Evolutionary conservation across 2,888 invertebrate genomes (phyloP).

Genomic region (Andrena haemorrhoa): DNA sequence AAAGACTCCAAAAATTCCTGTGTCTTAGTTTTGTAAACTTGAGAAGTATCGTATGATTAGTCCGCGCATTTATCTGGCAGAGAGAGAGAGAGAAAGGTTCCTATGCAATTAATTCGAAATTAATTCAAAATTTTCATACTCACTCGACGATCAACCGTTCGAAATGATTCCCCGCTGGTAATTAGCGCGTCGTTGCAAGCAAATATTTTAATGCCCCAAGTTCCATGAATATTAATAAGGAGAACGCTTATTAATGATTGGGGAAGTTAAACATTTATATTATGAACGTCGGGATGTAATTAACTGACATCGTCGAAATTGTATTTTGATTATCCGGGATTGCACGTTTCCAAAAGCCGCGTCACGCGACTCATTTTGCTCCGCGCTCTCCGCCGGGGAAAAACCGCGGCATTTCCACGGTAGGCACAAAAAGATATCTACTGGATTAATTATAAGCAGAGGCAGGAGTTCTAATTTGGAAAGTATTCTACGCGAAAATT

Average conservation of each 20-base stretch:
- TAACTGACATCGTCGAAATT: slow-evolving; percentile 25
- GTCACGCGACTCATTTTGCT: not conserved
- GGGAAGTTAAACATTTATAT: slow-evolving; percentile 28
- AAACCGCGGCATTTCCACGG: too few species aligned
- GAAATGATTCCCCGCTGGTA: slow-evolving; percentile 9
- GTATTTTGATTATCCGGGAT: slow-evolving; percentile 4
- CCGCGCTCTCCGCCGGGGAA: too few species aligned
- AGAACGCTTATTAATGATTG: slow-evolving; percentile 38
- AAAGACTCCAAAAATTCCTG: too few species aligned
- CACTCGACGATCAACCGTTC: not conserved
- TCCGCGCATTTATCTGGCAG: not conserved
- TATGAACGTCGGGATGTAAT: slow-evolving; percentile 11
- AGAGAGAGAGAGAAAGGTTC: too few species aligned
- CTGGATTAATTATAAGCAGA: too few species aligned
- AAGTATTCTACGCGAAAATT: too few species aligned
- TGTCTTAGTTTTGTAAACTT: not conserved
- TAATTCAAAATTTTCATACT: slow-evolving; percentile 15
- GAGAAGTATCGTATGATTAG: not conserved
- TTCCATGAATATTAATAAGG: slow-evolving; percentile 53
- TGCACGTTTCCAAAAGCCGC: not conserved
- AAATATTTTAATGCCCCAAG: slow-evolving; percentile 29
- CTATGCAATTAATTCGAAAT: slow-evolving; percentile 3
- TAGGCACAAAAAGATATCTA: too few species aligned
- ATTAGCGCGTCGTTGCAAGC: slow-evolving; percentile 18
- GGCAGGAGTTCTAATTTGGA: too few species aligned